Percentiles rank a stretch among this genome's conserved stretches.
These are phyloP conservation scores for Osedax frankpressi DNA, from an alignment of 2,888 invertebrate genomes.

Conservation along the genomic window DNA sequence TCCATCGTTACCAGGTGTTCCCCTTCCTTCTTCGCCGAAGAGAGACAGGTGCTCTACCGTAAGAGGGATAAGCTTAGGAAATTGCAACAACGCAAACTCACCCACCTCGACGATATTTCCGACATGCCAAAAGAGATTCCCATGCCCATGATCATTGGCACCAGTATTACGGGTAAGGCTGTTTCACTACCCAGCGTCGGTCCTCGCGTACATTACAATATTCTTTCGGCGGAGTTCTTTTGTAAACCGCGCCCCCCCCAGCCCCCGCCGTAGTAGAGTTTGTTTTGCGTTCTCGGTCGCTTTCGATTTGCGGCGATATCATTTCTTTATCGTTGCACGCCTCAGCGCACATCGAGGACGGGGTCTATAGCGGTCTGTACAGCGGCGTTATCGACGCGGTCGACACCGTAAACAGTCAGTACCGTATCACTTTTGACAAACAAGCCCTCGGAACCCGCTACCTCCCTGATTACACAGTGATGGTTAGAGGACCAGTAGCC, in stretches of 20 bases:
- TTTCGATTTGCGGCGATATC: too few species aligned
- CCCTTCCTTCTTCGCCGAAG: slow-evolving; percentile 81
- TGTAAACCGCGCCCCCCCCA: neutral
- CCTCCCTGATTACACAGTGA: slow-evolving; percentile 87
- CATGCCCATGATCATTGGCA: slow-evolving; percentile 81
- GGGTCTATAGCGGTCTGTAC: slow-evolving; percentile 59
- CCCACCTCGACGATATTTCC: slow-evolving; percentile 56
- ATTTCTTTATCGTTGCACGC: neutral
- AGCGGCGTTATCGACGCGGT: slow-evolving; percentile 87
- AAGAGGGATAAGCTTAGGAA: slow-evolving; percentile 80
- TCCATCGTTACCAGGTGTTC: slow-evolving; percentile 43
- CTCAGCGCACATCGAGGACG: neutral
- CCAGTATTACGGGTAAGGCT: slow-evolving; percentile 56
- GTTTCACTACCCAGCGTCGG: too few species aligned
- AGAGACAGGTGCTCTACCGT: slow-evolving; percentile 72
- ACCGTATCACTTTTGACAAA: slow-evolving; percentile 84
- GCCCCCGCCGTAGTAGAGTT: neutral
- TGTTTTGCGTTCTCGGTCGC: too few species aligned
- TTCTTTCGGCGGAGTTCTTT: neutral
- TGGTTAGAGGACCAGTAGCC: slow-evolving; percentile 42
- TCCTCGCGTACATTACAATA: too few species aligned
- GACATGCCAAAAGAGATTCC: slow-evolving; percentile 89
- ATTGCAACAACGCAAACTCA: slow-evolving; percentile 73
- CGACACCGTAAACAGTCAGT: slow-evolving; percentile 82
- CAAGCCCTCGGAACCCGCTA: slow-evolving; percentile 84